Evolutionary conservation across 2,797 vertebrate species (phyloP), one percentile per base, ranked within the genome.

Genomic region (Etheostoma nigrum): DNA sequence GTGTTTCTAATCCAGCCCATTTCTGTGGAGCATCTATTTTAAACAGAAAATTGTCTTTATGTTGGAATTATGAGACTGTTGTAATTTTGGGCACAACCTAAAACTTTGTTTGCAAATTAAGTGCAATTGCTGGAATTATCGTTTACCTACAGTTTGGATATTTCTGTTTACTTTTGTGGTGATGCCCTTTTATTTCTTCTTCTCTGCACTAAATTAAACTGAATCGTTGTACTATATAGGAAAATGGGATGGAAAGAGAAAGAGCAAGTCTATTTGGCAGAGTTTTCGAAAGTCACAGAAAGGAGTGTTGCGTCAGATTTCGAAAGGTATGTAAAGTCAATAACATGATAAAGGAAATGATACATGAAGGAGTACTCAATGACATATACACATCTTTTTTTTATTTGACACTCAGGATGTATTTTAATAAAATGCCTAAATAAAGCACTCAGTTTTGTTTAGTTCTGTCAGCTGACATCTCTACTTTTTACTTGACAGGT

Each of bases 201-300:
- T 7, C 6, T 63, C 16, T 60, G 8, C 23, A 14, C 19, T 51
- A 25, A 58, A 60, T 77, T 6, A 19, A 69, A 23, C 13, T 14
- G 2, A 51, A 15, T 63, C 0, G 0, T 58, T 72, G 9, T 64
- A 0, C 4, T 54, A 2, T 72, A 1, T 64, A 99, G 98, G 97
- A 81, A 99, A 97, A 95, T 94, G 93, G 93, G 97, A 99, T 60
- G 96, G 96, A 93, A 99, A 97, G 93, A 97, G 96, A 92, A 99
- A 98, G 91, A 96, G 96, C 86, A 99, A 97, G 89, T 97, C 96
- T 81, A 97, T 99, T 88, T 99, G 98, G 98, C 97, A 96, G 88
- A 97, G 96, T 93, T 98, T 99, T 84, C 94, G 97, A 66, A 99
- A 98, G 94, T 95, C 96, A 42, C 97, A 96, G 90, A 99, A 97